Evolutionary conservation across 2,113 vertebrate species (phyloP).

Genomic region (Cettia cetti): DNA sequence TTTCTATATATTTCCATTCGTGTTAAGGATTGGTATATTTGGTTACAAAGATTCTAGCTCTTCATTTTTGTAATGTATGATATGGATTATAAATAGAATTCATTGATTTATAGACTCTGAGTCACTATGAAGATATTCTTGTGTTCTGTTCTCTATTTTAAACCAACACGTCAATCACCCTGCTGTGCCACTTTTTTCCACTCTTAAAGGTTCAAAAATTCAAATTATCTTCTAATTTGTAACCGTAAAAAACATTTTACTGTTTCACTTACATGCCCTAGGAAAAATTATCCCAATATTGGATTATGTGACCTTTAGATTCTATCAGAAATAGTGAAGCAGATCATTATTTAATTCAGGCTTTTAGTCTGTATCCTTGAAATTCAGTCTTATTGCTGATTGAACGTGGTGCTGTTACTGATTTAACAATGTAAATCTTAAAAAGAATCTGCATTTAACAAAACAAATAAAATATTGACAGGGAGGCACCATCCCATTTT

Average conservation of each 20-base stretch:
- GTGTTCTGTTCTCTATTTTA: background rate
- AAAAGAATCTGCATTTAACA: background rate
- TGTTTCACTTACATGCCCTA: background rate
- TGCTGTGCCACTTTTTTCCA: background rate
- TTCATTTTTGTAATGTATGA: background rate
- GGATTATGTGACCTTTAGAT: conserved; percentile 31
- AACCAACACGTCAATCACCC: background rate
- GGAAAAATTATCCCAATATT: background rate
- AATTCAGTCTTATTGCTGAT: background rate
- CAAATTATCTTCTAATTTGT: background rate
- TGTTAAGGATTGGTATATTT: background rate
- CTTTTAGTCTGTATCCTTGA: background rate
- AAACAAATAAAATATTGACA: background rate
- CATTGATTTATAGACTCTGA: background rate
- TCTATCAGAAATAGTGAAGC: conserved; percentile 4
- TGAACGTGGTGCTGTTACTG: background rate
- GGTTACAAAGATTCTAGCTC: background rate
- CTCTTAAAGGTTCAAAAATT: conserved; percentile 22
- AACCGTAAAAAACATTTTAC: conserved; percentile 16
- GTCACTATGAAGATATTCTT: background rate
- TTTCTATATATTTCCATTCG: background rate
- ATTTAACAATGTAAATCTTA: background rate
- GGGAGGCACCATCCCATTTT: background rate
- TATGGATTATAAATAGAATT: background rate
- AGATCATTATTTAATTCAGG: background rate